Conservation (phyloP, 2,888 invertebrate species). For the Hanleya hanleyi region DNA sequence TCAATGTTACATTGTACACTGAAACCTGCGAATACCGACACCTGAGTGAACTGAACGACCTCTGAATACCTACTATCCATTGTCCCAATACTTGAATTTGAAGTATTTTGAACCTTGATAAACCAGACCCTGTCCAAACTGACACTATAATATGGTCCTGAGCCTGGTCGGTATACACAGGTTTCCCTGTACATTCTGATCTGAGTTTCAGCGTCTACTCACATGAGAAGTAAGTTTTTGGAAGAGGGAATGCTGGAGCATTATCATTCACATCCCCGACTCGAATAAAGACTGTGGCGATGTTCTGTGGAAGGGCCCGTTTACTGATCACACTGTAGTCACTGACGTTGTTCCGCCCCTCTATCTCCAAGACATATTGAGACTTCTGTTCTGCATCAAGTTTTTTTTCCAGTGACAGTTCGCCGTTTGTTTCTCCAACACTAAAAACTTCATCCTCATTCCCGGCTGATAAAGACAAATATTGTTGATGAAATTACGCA, state of each 20-base stretch:
- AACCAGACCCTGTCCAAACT: too few relatives aligned
- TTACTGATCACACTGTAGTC: slow-evolving; percentile 53
- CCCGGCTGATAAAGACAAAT: slow-evolving; percentile 72
- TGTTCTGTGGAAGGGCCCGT: slow-evolving; percentile 75
- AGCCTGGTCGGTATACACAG: too few relatives aligned
- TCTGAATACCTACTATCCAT: too few relatives aligned
- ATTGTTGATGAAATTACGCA: too few relatives aligned
- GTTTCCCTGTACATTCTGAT: too few relatives aligned
- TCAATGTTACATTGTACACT: too few relatives aligned
- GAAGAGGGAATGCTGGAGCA: slow-evolving; percentile 82
- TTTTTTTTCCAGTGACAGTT: slow-evolving; percentile 84
- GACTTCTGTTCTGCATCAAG: slow-evolving; percentile 87
- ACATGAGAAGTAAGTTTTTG: slow-evolving; percentile 82
- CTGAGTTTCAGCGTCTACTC: too few relatives aligned
- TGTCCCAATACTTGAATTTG: too few relatives aligned
- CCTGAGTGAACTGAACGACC: too few relatives aligned
- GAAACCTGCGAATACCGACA: too few relatives aligned
- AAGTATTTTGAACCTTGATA: too few relatives aligned
- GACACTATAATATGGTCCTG: too few relatives aligned
- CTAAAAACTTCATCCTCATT: slow-evolving; percentile 86
- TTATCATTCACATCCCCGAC: slow-evolving; percentile 81
- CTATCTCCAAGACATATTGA: slow-evolving; percentile 84
- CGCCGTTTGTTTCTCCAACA: slow-evolving; percentile 86
- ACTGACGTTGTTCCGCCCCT: slow-evolving; percentile 84
- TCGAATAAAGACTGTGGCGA: slow-evolving; percentile 82